Evolutionary conservation across 2,797 vertebrate genomes (phyloP).

Genomic region (Silurus lanzhouensis): DNA sequence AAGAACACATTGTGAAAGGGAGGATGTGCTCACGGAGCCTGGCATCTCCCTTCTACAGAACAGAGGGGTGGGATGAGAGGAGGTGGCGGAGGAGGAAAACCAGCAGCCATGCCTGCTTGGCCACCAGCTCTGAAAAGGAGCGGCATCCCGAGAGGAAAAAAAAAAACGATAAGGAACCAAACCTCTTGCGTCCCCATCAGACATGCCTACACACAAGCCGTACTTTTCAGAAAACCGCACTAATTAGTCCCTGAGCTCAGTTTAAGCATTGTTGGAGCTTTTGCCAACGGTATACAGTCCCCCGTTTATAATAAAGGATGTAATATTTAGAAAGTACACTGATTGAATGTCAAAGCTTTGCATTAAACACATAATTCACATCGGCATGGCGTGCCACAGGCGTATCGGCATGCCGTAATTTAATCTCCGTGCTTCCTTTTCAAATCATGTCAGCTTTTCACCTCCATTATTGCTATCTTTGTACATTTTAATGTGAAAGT

Average conservation of each 20-base stretch:
- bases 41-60: conserved; percentile 33
- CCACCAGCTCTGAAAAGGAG: conserved; percentile 22
- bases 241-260: conserved; percentile 28
- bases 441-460: not conserved
- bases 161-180: conserved; percentile 17
- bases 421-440: conserved; percentile 1
- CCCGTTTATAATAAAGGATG: conserved; percentile 4
- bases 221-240: not conserved
- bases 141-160: conserved; percentile 12
- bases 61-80: conserved; percentile 35
- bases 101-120: conserved; percentile 29
- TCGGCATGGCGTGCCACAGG: not conserved
- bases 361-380: conserved; percentile 25
- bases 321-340: conserved; percentile 6
- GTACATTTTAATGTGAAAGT: conserved; percentile 49
- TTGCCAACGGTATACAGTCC: not conserved
- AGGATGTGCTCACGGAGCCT: conserved; percentile 47
- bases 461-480: conserved; percentile 27
- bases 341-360: conserved; percentile 16
- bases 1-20: conserved; percentile 33
- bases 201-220: conserved; percentile 32
- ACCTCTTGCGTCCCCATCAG: conserved; percentile 25
- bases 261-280: not conserved
- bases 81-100: conserved; percentile 27
- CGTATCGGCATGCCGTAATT: conserved; percentile 3